Evolutionary conservation across 2,888 invertebrate species (phyloP), one percentile per base, ranked within the genome.

Genomic region (Drosophila tripunctata): DNA sequence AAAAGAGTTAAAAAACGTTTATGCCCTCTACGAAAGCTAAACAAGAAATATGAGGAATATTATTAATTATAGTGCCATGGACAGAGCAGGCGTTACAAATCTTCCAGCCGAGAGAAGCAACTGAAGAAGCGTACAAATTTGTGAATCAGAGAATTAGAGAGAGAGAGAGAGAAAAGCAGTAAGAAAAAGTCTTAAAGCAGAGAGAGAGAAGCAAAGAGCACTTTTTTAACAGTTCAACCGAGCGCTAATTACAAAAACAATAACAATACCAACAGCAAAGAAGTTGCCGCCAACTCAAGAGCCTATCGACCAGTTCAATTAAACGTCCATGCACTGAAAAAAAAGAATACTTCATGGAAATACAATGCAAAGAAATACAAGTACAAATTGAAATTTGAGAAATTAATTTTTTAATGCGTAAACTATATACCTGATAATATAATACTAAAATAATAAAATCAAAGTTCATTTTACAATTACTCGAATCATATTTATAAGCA

Each of bases 191-290:
- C 24, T 24, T 24, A 24, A 24, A 33, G 17, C n/a, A 51, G 15
- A 50, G 10, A 40, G 41, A 54, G 31, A 8, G 14, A 10, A 14
- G 19, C 19, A 36, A 10, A 24, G 24, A 41, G 55, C 66, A 73
- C 64, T 68, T 45, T 36, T 55, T 30, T 47, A 35, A 58, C 52
- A 40, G 35, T 36, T 41, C 21, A 24, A 17, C 38, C n/a, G 22
- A 61, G 54, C 60, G 56, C 55, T 77, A 78, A 86, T 83, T 86
- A 75, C 83, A 79, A 81, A 61, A 77, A 64, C 79, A 78, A 72
- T 67, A 74, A 70, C 72, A 79, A 82, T 55, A 50, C 62, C 48
- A 51, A 63, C n/a, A n/a, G n/a, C n/a, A n/a, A n/a, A n/a, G n/a
- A 64, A 36, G 41, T 47, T 17, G 70, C 48, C 63, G 61, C 57